Evolutionary conservation across 2,113 vertebrate species (phyloP).

Genomic region (Syngnathus scovelli): DNA sequence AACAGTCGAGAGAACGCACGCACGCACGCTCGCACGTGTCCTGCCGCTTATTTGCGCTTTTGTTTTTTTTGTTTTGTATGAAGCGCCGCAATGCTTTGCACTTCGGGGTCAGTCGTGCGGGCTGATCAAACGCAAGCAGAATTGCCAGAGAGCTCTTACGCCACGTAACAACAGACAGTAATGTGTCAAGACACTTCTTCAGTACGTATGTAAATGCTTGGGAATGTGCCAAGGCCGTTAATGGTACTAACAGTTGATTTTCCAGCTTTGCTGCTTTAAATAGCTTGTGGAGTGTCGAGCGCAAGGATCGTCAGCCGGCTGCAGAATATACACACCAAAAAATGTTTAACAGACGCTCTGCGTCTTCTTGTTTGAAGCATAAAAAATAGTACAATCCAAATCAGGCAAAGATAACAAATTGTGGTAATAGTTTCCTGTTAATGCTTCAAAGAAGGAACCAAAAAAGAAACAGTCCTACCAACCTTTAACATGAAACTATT

Average conservation of each 20-base stretch:
- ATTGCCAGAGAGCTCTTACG: conserved; percentile 37
- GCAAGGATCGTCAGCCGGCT: conserved; percentile 15
- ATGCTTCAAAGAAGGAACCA: not conserved
- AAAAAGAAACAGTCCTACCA: not conserved
- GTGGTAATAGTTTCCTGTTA: not conserved
- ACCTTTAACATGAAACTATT: not conserved
- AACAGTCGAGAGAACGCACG: conserved; percentile 15
- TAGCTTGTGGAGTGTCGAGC: conserved; percentile 18
- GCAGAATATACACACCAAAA: not conserved
- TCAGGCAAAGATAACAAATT: not conserved
- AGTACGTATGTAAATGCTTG: conserved; percentile 52
- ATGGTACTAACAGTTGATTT: conserved; percentile 54
- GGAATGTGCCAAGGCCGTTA: conserved; percentile 32
- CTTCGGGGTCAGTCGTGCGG: conserved; percentile 20
- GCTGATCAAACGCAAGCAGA: conserved; percentile 34
- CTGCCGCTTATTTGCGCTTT: conserved; percentile 30
- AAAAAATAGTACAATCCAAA: not conserved
- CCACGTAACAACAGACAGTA: conserved; percentile 32
- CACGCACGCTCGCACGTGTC: conserved; percentile 2
- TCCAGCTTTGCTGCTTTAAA: conserved; percentile 56
- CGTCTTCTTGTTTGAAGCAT: no score
- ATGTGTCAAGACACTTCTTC: conserved; percentile 35
- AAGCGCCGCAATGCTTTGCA: conserved; percentile 27
- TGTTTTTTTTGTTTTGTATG: conserved; percentile 7
- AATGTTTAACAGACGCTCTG: no score